Percentiles rank a stretch among this genome's conserved stretches.
Conservation (phyloP, 2,888 invertebrate genomes). For the Unio pictorum region DNA sequence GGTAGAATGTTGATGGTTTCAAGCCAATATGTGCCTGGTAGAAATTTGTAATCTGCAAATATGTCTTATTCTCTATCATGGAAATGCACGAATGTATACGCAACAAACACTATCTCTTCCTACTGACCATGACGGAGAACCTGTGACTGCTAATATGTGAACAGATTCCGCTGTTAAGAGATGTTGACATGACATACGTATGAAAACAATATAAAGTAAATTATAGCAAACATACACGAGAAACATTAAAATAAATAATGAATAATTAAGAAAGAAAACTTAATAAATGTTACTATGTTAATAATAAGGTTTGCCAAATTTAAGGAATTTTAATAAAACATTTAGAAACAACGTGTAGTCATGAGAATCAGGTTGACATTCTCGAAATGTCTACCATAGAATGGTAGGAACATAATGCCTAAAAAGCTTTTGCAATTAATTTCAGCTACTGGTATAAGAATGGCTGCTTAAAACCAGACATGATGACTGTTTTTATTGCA, state of each 20-base stretch:
- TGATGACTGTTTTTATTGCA: constrained; percentile 68
- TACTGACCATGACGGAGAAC: too few relatives aligned
- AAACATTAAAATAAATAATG: not conserved
- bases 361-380: not conserved
- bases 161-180: too few relatives aligned
- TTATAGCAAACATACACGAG: not conserved
- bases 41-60: too few relatives aligned
- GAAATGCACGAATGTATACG: too few relatives aligned
- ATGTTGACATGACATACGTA: not conserved
- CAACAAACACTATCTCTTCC: too few relatives aligned
- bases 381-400: not conserved
- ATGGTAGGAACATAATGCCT: not conserved
- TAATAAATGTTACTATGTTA: not conserved
- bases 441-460: constrained; percentile 69
- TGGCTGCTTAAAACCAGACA: constrained; percentile 63
- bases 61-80: too few relatives aligned
- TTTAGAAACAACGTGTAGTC: not conserved
- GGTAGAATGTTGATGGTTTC: too few relatives aligned
- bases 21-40: too few relatives aligned
- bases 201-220: not conserved
- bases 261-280: not conserved
- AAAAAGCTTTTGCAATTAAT: not conserved
- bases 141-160: too few relatives aligned
- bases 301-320: not conserved
- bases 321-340: not conserved